Base-by-base conservation (phyloP, 2,888 invertebrate genomes). In the Orthonevra nobilis region DNA sequence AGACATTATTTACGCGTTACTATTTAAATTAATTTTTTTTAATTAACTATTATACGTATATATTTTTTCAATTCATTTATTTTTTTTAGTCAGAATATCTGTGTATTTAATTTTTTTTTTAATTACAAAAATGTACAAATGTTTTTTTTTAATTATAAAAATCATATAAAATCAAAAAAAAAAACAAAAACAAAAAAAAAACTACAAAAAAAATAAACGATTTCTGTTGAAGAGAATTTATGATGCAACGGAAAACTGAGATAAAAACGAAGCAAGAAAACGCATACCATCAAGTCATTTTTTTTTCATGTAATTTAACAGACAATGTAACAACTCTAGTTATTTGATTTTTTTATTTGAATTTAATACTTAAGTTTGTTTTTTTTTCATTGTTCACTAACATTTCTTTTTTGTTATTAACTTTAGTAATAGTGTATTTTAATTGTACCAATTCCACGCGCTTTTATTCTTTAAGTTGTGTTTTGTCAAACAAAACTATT, bases 1-100 rank as follows among this genome's bases (percentile, higher is more conserved):
- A 88, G 88, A 88, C 88, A 88, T 88, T 88, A 88, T 88, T 84
- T 83, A 79, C 73, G 79, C 79, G 79, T 79, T 79, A 79, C 79
- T 79, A 79, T 79, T 79, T 79, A 73, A 79, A 73, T 73, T 79
- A 54, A 68, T 46, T 48, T 44, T 68, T 70, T 72, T 70, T 64
- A 56, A 72, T 48, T 60, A 48, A 79, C 66, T 79, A 73, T 58
- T 66, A 52, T 73, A 79, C 66, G 44, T 66, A 73, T 66, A 72
- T 79, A n/a, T 73, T 79, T 69, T 73, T 73, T 68, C 63, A 79
- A 79, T 72, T 72, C 77, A 79, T 74, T 74, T 70, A 50, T 70
- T 73, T 72, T 79, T 56, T 75, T 79, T 79, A 79, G 79, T 79
- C 79, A 79, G 79, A 73, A 73, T n/a, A n/a, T 79, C 73, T 66